phyloP scores from a whole-genome alignment of 2,797 vertebrate species.

The Malurus leucopterus region DNA sequence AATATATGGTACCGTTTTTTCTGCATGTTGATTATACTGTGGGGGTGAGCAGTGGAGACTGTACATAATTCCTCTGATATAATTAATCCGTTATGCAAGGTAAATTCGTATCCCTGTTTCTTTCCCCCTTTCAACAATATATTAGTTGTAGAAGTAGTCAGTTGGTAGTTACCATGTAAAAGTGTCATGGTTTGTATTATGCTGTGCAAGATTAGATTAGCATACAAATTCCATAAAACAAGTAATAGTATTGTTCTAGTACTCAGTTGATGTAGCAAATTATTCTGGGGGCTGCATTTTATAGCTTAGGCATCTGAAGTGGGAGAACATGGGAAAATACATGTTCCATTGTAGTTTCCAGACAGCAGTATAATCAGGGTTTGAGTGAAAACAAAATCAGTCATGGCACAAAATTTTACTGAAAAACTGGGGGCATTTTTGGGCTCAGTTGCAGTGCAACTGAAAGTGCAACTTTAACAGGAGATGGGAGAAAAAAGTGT shows the following conservation, averaged over 20 bases:
- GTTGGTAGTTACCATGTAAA: neutral
- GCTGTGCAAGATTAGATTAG: slow-evolving; percentile 11
- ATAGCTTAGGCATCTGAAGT: neutral
- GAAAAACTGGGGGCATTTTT: neutral
- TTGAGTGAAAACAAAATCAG: neutral
- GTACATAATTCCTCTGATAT: neutral
- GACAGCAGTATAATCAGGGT: neutral
- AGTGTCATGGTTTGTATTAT: neutral
- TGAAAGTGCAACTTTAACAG: neutral
- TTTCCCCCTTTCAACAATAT: neutral
- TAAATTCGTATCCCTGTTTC: neutral
- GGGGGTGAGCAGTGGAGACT: neutral
- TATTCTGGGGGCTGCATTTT: neutral
- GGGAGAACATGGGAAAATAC: neutral
- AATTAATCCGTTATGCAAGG: neutral
- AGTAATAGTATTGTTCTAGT: slow-evolving; percentile 6
- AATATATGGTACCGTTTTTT: neutral
- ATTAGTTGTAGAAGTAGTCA: neutral
- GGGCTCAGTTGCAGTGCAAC: neutral
- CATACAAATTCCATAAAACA: slow-evolving; percentile 8
- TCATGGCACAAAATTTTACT: neutral
- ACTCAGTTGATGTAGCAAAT: neutral
- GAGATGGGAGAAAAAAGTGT: neutral
- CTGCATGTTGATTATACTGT: neutral
- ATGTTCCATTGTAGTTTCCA: slow-evolving; percentile 29